Evolutionary conservation across 2,888 invertebrate genomes (phyloP).

Genomic region (Crepidodera aurea): DNA sequence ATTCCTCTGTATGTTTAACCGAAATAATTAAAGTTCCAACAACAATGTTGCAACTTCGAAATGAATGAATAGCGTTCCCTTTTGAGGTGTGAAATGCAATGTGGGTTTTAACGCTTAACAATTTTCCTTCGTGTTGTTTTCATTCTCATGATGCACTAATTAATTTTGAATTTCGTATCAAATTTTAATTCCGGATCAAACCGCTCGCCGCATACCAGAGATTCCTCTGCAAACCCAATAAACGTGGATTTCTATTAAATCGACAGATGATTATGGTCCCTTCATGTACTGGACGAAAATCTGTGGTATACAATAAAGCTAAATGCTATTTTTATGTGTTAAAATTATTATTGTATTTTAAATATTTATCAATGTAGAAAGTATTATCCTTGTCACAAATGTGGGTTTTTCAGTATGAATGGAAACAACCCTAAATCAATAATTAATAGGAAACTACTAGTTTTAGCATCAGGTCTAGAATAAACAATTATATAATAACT

Average conservation of each 20-base stretch:
- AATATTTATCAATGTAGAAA: no score
- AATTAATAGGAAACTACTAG: no score
- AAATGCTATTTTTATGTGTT: no score
- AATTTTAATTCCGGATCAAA: constrained; percentile 14
- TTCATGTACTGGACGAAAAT: no score
- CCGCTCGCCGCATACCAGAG: constrained; percentile 8
- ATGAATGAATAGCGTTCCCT: constrained; percentile 21
- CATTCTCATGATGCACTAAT: constrained; percentile 18
- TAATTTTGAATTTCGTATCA: constrained; percentile 16
- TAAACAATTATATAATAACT: no score
- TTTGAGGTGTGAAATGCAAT: constrained; percentile 24
- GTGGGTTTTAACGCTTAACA: constrained; percentile 21
- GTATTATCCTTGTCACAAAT: no score
- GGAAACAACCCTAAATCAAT: no score
- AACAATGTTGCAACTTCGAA: constrained; percentile 19
- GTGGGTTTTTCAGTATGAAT: no score
- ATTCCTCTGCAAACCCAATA: constrained; percentile 5
- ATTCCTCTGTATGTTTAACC: constrained; percentile 15
- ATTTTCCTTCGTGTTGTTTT: constrained; percentile 11
- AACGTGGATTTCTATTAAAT: background rate
- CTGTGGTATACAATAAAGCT: no score
- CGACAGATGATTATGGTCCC: no score
- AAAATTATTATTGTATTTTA: no score
- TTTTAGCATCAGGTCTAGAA: no score
- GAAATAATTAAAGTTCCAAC: constrained; percentile 24